These are phyloP conservation scores for Hyposmocoma kahamanoa DNA, from an alignment of 1,140 invertebrate genomes.

Conservation along the genomic window DNA sequence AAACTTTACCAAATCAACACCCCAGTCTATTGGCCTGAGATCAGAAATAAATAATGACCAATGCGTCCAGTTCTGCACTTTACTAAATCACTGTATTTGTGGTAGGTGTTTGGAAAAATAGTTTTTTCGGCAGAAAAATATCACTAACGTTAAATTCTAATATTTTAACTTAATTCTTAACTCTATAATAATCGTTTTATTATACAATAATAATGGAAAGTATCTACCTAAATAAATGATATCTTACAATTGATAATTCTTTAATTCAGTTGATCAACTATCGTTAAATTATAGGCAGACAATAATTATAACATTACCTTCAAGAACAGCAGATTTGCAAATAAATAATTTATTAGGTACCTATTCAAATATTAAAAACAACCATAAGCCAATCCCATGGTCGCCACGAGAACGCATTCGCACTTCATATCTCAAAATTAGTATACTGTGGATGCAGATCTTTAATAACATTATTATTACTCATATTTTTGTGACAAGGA, in stretches of 20 bases:
- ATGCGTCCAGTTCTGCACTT: conserved; percentile 29
- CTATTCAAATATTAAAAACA: conserved; percentile 10
- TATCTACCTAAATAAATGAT: conserved; percentile 25
- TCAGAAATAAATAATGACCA: conserved; percentile 61
- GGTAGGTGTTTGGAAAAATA: not conserved
- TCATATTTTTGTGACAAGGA: conserved; percentile 53
- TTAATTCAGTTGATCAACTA: conserved; percentile 17
- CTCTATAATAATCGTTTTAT: conserved; percentile 25
- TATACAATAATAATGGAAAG: conserved; percentile 38
- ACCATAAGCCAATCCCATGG: not conserved
- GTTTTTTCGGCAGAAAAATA: conserved; percentile 1
- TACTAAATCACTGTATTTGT: conserved; percentile 34
- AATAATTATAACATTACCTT: conserved; percentile 14
- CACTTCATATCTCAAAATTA: conserved; percentile 24
- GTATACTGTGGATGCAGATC: conserved; percentile 50
- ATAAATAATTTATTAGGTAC: conserved; percentile 23
- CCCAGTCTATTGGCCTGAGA: conserved; percentile 56
- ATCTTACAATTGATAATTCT: conserved; percentile 23
- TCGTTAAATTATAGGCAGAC: conserved; percentile 22
- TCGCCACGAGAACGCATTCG: conserved; percentile 28
- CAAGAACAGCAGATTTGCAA: conserved; percentile 15
- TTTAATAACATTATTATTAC: conserved; percentile 23
- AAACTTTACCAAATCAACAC: conserved; percentile 68
- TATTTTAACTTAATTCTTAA: conserved; percentile 23
- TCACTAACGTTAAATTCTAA: conserved; percentile 25